These are phyloP conservation scores for Bellardia pandia DNA, from an alignment of 2,888 invertebrate species.

Conservation along the genomic window DNA sequence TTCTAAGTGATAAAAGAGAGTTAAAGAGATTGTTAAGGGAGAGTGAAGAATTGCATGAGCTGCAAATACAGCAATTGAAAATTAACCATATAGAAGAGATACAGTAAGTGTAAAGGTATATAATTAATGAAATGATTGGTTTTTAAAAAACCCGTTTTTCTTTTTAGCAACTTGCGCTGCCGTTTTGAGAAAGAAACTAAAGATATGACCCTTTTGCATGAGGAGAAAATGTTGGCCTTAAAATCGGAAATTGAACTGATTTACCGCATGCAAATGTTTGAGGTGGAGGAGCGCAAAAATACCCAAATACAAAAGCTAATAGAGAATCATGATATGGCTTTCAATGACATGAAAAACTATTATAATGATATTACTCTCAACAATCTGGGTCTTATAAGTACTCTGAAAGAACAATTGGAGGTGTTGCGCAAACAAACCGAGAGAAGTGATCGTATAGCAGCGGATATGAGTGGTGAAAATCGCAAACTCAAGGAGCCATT, in stretches of 20 bases:
- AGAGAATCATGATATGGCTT: constrained; percentile 92
- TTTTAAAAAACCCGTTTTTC: background rate
- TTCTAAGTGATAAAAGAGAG: constrained; percentile 86
- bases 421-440: constrained; percentile 91
- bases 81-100: constrained; percentile 80
- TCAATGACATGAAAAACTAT: constrained; percentile 95
- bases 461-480: constrained; percentile 87
- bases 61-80: constrained; percentile 83
- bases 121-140: background rate
- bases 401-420: constrained; percentile 94
- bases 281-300: constrained; percentile 96
- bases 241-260: constrained; percentile 89
- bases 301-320: constrained; percentile 92
- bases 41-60: constrained; percentile 84
- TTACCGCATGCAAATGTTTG: constrained; percentile 92
- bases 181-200: constrained; percentile 88
- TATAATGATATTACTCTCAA: constrained; percentile 97
- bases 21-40: constrained; percentile 85
- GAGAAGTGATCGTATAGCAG: constrained; percentile 88
- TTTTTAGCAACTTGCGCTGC: constrained; percentile 81
- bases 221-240: constrained; percentile 89
- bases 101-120: constrained; percentile 76
- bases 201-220: constrained; percentile 85
- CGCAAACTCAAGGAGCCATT: constrained; percentile 90
- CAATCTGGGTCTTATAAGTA: constrained; percentile 95